Evolutionary conservation across 2,888 invertebrate genomes (phyloP).

Genomic region (Resseliella maxima): DNA sequence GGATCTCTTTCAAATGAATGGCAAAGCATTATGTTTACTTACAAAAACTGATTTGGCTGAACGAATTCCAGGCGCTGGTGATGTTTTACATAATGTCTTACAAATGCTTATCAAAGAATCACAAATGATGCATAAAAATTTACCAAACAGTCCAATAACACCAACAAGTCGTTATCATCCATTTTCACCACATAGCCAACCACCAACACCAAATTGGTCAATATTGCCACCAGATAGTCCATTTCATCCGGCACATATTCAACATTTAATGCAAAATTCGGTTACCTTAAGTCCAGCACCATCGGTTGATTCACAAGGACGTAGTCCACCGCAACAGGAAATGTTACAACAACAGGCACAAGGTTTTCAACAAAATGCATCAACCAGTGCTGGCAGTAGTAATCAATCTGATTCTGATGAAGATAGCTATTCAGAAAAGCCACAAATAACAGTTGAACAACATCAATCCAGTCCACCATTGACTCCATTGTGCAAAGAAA

Average conservation of each 20-base stretch:
- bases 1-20: slow-evolving; percentile 97
- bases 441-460: slow-evolving; percentile 61
- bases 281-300: slow-evolving; percentile 92
- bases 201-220: slow-evolving; percentile 83
- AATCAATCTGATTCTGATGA: slow-evolving; percentile 87
- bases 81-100: slow-evolving; percentile 92
- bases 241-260: slow-evolving; percentile 72
- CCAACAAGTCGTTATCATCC: slow-evolving; percentile 86
- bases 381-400: slow-evolving; percentile 74
- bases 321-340: slow-evolving; percentile 86
- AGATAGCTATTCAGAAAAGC: slow-evolving; percentile 70
- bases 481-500: slow-evolving; percentile 74
- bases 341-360: slow-evolving; percentile 59
- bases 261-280: slow-evolving; percentile 85
- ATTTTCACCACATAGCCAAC: slow-evolving; percentile 83
- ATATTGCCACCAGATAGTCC: slow-evolving; percentile 69
- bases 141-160: slow-evolving; percentile 84
- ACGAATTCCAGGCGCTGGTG: slow-evolving; percentile 92
- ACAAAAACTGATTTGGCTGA: slow-evolving; percentile 91
- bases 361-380: slow-evolving; percentile 62
- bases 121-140: slow-evolving; percentile 80
- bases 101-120: slow-evolving; percentile 87
- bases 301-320: slow-evolving; percentile 87
- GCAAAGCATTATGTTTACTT: slow-evolving; percentile 91
- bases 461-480: slow-evolving; percentile 69